A percentile compares a stretch with the other conserved stretches of the same genome.
These are phyloP conservation scores for Cybosia mesomella DNA, from an alignment of 2,888 invertebrate genomes.

Conservation along the genomic window DNA sequence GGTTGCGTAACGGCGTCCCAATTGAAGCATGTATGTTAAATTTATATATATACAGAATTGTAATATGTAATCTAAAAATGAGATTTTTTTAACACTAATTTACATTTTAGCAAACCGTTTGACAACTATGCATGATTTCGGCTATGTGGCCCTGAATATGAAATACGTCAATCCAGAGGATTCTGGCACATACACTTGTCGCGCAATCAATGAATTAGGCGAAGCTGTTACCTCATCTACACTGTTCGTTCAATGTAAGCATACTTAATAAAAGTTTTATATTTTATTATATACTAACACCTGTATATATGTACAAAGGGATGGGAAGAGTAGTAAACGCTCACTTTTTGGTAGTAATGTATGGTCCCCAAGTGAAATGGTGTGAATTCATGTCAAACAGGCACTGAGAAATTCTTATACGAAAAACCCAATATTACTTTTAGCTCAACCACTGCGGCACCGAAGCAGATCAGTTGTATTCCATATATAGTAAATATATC, in stretches of 20 bases:
- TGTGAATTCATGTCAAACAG: not conserved
- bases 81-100: slow-evolving; percentile 2
- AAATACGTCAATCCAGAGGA: slow-evolving; percentile 98
- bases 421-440: too few species aligned
- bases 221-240: slow-evolving; percentile 98
- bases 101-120: slow-evolving; percentile 91
- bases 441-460: not conserved
- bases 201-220: slow-evolving; percentile 96
- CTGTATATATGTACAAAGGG: not conserved
- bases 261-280: slow-evolving; percentile 4
- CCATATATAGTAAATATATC: not conserved
- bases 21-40: slow-evolving; percentile 93
- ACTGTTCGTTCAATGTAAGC: slow-evolving; percentile 94
- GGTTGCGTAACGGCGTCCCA: slow-evolving; percentile 96
- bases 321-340: too few species aligned
- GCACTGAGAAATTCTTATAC: not conserved
- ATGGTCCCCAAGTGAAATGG: not conserved
- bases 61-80: not conserved
- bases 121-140: slow-evolving; percentile 98
- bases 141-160: slow-evolving; percentile 98
- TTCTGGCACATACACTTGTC: slow-evolving; percentile 98
- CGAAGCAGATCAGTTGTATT: not conserved
- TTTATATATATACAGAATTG: not conserved
- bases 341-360: not conserved
- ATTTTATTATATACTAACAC: not conserved